Percentiles rank a stretch among this genome's conserved stretches.
phyloP scores from a whole-genome alignment of 2,888 invertebrate species.

The Priocnemis perturbator region DNA sequence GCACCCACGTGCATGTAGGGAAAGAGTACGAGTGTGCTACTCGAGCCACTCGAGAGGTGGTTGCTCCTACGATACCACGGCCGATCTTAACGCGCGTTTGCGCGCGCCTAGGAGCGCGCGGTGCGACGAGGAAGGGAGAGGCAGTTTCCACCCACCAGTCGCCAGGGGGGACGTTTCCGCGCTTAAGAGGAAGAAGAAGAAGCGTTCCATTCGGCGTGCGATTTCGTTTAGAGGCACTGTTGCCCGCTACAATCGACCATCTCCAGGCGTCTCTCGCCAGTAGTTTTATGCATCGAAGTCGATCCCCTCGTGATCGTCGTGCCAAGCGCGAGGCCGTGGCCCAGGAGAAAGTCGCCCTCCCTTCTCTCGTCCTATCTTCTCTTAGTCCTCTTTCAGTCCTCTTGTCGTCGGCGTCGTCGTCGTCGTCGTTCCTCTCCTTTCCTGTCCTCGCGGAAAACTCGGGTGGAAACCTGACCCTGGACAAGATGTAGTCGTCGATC shows the following conservation, averaged over 20 bases:
- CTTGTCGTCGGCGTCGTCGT: background rate
- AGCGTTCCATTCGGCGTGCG: slow-evolving; percentile 59
- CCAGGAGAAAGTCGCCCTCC: slow-evolving; percentile 53
- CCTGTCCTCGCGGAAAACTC: slow-evolving; percentile 42
- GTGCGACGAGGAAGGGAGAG: background rate
- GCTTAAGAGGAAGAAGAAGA: slow-evolving; percentile 44
- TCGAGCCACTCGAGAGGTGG: slow-evolving; percentile 47
- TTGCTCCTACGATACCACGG: slow-evolving; percentile 48
- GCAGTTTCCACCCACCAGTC: slow-evolving; percentile 57
- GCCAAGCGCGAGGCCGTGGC: slow-evolving; percentile 34
- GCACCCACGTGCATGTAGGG: too few relatives aligned
- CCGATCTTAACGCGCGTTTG: slow-evolving; percentile 30
- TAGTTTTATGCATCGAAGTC: slow-evolving; percentile 41
- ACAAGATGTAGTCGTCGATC: slow-evolving; percentile 30
- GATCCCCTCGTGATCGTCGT: slow-evolving; percentile 52
- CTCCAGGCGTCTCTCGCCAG: slow-evolving; percentile 12
- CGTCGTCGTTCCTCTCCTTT: background rate
- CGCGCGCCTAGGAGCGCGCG: slow-evolving; percentile 22
- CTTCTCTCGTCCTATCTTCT: slow-evolving; percentile 2
- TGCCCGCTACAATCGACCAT: background rate
- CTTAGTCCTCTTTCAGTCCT: background rate
- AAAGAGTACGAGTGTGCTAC: slow-evolving; percentile 23
- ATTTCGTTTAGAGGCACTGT: slow-evolving; percentile 47
- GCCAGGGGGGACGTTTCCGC: slow-evolving; percentile 63
- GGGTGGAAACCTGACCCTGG: slow-evolving; percentile 31